Evolutionary conservation across 2,113 vertebrate species (phyloP), one percentile per base, ranked within the genome.

Genomic region (Corynorhinus townsendii): DNA sequence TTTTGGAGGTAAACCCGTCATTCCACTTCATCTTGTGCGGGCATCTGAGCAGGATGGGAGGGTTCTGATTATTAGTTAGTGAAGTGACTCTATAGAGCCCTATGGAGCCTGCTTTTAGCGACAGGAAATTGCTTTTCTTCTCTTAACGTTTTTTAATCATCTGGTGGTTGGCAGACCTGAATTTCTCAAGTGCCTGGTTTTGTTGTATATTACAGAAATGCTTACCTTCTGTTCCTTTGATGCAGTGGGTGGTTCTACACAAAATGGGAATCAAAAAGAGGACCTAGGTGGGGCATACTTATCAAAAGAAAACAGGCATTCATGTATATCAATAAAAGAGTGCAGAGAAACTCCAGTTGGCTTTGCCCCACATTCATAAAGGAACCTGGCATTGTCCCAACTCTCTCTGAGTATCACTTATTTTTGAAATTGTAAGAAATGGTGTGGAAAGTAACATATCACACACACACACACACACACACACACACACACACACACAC

Each of bases 61-160:
- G 19, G 19, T 73, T 90, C 80, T 91, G 38, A 87, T 96, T 64
- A 91, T 54, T 89, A 79, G 54, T 77, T 72, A 91, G 68, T 59
- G 30, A 75, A 72, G 47, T 7, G 24, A 59, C 73, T 95, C 35
- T 68, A 10, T 43, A 52, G 33, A 12, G 30, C 35, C 43, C 38
- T 15, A 4, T 47, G 59, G 68, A 88, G 87, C 38, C 81, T 96
- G 35, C 38, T 79, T 91, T 89, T 88, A 64, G 66, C 47, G 33
- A 56, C 90, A 87, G 56, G n/a, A 88, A 96, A 94, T 94, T 81
- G 40, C 82, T 90, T 92, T 62, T 96, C 47, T 82, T 90, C 43
- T 89, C 19, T 89, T 73, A 95, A n/a, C 52, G 45, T 40, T 84
- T 96, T 68, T 91, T 90, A 85, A 95, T 77, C 73, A 81, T 62